phyloP scores from a whole-genome alignment of 2,888 invertebrate genomes.

The Synanthedon vespiformis region DNA sequence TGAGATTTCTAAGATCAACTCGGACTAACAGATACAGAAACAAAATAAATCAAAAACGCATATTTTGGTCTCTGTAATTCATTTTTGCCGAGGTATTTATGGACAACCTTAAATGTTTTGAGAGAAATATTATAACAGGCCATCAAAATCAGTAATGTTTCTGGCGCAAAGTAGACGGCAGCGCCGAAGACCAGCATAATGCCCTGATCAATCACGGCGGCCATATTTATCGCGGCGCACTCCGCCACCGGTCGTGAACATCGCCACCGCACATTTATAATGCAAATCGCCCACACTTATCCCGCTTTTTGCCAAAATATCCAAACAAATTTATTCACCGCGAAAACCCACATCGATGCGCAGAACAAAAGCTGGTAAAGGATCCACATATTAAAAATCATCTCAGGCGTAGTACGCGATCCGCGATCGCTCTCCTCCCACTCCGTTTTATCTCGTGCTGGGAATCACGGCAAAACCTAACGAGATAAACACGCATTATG shows the following conservation, averaged over 20 bases:
- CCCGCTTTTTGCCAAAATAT: constrained; percentile 51
- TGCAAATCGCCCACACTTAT: constrained; percentile 53
- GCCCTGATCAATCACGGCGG: constrained; percentile 30
- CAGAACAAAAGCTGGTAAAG: constrained; percentile 4
- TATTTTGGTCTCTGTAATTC: no score
- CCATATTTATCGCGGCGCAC: constrained; percentile 26
- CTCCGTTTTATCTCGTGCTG: constrained; percentile 10
- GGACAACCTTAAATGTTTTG: no score
- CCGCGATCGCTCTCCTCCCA: neutral
- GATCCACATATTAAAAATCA: constrained; percentile 18
- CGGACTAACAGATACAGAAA: no score
- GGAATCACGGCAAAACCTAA: constrained; percentile 22
- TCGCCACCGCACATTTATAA: constrained; percentile 34
- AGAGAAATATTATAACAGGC: neutral
- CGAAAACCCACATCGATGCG: constrained; percentile 15
- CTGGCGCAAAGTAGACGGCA: neutral
- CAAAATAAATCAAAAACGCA: no score
- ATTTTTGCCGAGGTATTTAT: no score
- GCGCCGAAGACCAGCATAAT: constrained; percentile 10
- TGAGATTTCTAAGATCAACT: no score
- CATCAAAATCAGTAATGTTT: neutral
- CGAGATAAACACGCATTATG: constrained; percentile 29
- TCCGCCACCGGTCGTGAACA: constrained; percentile 18
- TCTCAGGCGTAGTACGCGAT: constrained; percentile 13
- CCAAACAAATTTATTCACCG: constrained; percentile 57